Base-by-base conservation (phyloP, 2,113 vertebrate genomes). In the Phycodurus eques region DNA sequence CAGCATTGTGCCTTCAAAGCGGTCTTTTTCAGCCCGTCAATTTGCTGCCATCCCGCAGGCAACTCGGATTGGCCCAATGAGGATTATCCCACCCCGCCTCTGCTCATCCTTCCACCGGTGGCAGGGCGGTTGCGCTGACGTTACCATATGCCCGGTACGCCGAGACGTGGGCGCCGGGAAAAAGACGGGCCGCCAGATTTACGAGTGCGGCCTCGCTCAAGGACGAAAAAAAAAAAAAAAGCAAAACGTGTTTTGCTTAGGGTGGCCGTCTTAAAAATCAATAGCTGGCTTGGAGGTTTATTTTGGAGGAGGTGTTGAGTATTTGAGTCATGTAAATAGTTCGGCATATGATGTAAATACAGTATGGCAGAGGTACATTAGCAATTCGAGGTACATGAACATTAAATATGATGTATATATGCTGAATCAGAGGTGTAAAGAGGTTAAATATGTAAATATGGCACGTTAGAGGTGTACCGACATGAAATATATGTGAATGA, bases 31-130 rank as follows among this genome's bases (percentile, higher is more conserved):
- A 75, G 57, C 10, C n/a, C 83, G 68, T 85, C 76, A 44, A 74
- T 88, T 84, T 80, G 72, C 76, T 78, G 77, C 76, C 64, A 68
- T 85, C 84, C 80, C 73, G 83, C 69, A 71, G 83, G 74, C 87
- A 70, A 75, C 75, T 80, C 73, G 72, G 87, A 87, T 84, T 80
- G 90, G 72, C 85, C 88, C 86, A 90, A 83, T 87, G 79, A 70
- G 83, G 85, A 91, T 89, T 87, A 93, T 87, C 81, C 80, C 76
- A 43, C 82, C 75, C 81, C 75, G 85, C 51, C 77, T 43, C 72
- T 75, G 83, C 71, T 86, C 81, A 87, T 84, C 77, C 80, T 74
- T 83, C 68, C 65, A 77, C 75, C 68, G 80, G 51, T 2, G 20
- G n/a, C n/a, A n/a, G n/a, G n/a, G n/a, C n/a, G 51, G 51, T 7